Evolutionary conservation across 53 echinoderm and acorn worm species (phyloP).

Genomic region (Paracentrotus lividus): DNA sequence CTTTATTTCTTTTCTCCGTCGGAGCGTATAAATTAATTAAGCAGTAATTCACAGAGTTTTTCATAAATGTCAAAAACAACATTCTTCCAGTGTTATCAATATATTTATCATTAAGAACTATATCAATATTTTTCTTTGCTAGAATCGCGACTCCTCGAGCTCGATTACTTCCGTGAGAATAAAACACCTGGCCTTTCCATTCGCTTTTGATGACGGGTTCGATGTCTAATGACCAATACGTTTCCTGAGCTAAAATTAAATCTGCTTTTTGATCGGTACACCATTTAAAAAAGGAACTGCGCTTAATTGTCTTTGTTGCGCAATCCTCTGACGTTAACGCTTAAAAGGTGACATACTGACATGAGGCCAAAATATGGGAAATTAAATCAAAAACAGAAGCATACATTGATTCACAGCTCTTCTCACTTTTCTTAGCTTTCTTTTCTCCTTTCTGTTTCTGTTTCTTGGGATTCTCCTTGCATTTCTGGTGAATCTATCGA

Average conservation of each 20-base stretch:
- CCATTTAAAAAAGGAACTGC: neutral
- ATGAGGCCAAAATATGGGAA: too few relatives aligned
- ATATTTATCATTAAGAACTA: neutral
- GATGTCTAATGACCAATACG: neutral
- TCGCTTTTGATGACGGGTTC: neutral
- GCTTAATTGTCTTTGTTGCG: too few relatives aligned
- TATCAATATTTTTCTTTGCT: neutral
- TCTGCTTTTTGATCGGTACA: neutral
- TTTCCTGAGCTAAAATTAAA: neutral
- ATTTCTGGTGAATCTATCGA: too few relatives aligned
- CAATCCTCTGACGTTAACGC: too few relatives aligned
- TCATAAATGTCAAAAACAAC: neutral
- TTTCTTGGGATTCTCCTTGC: too few relatives aligned
- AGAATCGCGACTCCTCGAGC: neutral
- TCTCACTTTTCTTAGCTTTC: too few relatives aligned
- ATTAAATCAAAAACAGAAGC: too few relatives aligned
- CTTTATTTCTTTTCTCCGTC: neutral
- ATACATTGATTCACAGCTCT: too few relatives aligned
- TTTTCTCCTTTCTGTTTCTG: too few relatives aligned
- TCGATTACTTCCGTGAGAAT: neutral
- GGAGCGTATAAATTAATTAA: conserved; percentile 1
- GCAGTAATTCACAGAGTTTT: neutral
- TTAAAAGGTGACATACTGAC: too few relatives aligned
- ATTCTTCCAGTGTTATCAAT: neutral
- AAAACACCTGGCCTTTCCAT: neutral